A percentile compares a stretch with the other conserved stretches of the same genome.
Evolutionary conservation across 2,797 vertebrate genomes (phyloP).

Genomic region (Neosalanx taihuensis): DNA sequence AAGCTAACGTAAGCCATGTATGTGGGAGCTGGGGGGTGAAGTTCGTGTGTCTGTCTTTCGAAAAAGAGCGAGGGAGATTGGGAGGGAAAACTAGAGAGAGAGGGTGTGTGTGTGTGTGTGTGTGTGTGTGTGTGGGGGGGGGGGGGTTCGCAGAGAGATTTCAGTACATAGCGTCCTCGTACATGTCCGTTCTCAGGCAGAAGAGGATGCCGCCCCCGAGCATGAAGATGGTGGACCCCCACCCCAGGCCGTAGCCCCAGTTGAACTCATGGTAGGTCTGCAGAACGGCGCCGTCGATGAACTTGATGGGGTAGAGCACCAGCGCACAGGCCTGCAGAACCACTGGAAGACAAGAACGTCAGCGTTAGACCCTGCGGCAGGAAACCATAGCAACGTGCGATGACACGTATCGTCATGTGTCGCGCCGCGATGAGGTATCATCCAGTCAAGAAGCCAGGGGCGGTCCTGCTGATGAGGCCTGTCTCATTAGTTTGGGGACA

Average conservation of each 20-base stretch:
- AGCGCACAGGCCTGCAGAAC: slow-evolving; percentile 82
- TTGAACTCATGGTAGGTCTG: slow-evolving; percentile 83
- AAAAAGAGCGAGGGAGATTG: slow-evolving; percentile 8
- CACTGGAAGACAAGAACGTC: slow-evolving; percentile 54
- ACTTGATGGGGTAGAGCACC: slow-evolving; percentile 83
- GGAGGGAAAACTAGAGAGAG: background rate
- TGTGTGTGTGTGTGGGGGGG: too few species aligned
- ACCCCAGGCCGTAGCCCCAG: slow-evolving; percentile 85
- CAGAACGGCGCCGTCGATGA: slow-evolving; percentile 76
- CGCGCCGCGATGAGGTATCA: too few species aligned
- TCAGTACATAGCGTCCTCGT: slow-evolving; percentile 78
- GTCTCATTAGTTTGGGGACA: background rate
- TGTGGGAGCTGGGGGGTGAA: background rate
- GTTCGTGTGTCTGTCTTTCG: slow-evolving; percentile 18
- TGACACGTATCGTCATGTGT: too few species aligned
- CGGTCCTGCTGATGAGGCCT: too few species aligned
- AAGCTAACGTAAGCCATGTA: slow-evolving; percentile 3
- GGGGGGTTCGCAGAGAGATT: background rate
- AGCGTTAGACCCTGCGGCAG: background rate
- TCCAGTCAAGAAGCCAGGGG: too few species aligned
- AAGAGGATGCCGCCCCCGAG: slow-evolving; percentile 80
- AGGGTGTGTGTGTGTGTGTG: background rate
- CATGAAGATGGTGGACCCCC: slow-evolving; percentile 85
- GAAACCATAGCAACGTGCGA: background rate
- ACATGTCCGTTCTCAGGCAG: slow-evolving; percentile 78